These are phyloP conservation scores for Montipora capricornis DNA, from an alignment of 64 coral and sea anemone species.

Conservation along the genomic window DNA sequence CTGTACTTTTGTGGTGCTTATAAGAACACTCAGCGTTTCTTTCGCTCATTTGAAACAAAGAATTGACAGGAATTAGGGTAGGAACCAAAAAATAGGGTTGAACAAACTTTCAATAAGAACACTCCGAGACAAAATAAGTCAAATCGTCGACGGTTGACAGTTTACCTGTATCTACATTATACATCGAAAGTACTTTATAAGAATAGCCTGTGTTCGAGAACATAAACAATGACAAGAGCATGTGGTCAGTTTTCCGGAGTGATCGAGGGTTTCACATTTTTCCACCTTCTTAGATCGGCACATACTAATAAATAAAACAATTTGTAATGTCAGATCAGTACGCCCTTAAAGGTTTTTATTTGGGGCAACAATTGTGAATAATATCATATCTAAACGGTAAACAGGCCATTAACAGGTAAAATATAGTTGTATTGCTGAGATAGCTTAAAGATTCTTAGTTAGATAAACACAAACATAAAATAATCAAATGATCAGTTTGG, in stretches of 20 bases:
- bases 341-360: neutral
- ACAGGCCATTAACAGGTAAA: neutral
- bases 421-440: neutral
- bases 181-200: conserved; percentile 4
- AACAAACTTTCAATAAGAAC: neutral
- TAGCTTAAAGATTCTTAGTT: conserved; percentile 4
- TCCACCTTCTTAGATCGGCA: neutral
- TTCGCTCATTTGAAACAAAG: neutral
- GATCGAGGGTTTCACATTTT: neutral
- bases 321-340: neutral
- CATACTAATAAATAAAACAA: conserved; percentile 36
- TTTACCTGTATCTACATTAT: conserved; percentile 20
- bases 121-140: neutral
- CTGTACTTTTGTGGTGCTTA: neutral
- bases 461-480: conserved; percentile 33
- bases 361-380: conserved; percentile 18
- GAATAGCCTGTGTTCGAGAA: neutral
- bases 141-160: neutral
- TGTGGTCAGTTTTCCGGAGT: neutral
- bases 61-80: neutral
- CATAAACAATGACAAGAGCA: conserved; percentile 36
- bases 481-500: neutral
- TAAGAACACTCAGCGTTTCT: neutral
- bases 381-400: neutral
- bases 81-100: neutral